A percentile compares a stretch with the other conserved stretches of the same genome.
Evolutionary conservation across 2,888 invertebrate genomes (phyloP).

Genomic region (Punctoribates punctum): DNA sequence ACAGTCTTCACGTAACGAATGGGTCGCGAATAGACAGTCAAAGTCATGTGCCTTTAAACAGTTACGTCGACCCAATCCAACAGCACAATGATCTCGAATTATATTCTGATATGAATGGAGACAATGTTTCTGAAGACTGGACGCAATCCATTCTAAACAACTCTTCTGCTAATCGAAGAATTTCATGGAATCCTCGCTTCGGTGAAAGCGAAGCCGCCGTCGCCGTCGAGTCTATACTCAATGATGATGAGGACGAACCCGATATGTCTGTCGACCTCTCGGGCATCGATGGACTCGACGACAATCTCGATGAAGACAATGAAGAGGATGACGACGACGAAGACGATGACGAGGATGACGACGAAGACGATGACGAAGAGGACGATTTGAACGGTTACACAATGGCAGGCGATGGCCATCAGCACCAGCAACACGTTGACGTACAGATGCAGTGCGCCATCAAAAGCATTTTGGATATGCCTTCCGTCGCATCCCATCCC

Average conservation of each 20-base stretch:
- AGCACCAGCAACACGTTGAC: slow-evolving; percentile 57
- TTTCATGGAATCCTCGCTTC: slow-evolving; percentile 35
- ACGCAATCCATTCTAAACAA: slow-evolving; percentile 21
- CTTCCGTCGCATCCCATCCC: slow-evolving; percentile 26
- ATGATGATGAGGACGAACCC: slow-evolving; percentile 30
- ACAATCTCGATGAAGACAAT: slow-evolving; percentile 41
- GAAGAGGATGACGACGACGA: slow-evolving; percentile 46
- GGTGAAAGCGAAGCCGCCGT: slow-evolving; percentile 39
- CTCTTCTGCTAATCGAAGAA: slow-evolving; percentile 25
- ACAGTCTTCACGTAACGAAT: slow-evolving; percentile 16
- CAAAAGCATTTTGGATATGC: slow-evolving; percentile 66
- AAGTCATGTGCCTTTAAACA: slow-evolving; percentile 33
- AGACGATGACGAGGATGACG: slow-evolving; percentile 40
- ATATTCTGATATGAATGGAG: slow-evolving; percentile 30
- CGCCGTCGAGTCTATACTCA: slow-evolving; percentile 41
- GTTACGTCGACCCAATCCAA: slow-evolving; percentile 27
- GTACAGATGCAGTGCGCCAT: slow-evolving; percentile 75
- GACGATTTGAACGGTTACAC: not conserved
- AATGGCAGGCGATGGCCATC: not conserved
- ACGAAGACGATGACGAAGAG: slow-evolving; percentile 40
- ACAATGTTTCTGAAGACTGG: slow-evolving; percentile 30
- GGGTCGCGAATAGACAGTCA: slow-evolving; percentile 13
- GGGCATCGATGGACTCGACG: slow-evolving; percentile 44
- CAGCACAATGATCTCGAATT: slow-evolving; percentile 26
- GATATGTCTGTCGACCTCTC: slow-evolving; percentile 41